Evolutionary conservation across 2,888 invertebrate species (phyloP), one percentile per base, ranked within the genome.

Genomic region (Campoplex capitator): DNA sequence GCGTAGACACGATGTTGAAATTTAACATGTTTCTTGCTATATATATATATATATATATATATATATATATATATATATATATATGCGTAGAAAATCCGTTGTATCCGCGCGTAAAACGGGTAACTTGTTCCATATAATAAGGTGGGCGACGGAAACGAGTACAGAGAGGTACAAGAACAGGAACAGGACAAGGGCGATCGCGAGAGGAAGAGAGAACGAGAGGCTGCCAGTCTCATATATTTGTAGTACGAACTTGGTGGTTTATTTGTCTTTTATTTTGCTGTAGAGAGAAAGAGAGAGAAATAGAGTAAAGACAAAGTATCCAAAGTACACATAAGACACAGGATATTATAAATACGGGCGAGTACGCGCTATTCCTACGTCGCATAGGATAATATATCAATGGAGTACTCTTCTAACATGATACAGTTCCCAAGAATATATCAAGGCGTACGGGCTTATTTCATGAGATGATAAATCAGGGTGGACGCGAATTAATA

Each of bases 41-140:
- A 38, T 56, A 42, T 28, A 13, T 45, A 42, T 28, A 13, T 45
- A 42, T 28, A 13, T 45, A 42, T 28, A 13, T 45, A 42, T 28
- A 13, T 45, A 42, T 28, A 13, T 45, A 42, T 28, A 13, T 45
- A 42, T 28, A 13, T 45, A n/a, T 42, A 2, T 51, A 38, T 56
- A 42, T 28, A 13, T 45, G 23, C 62, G 28, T 45, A 42, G 42
- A 67, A 80, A 54, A 77, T 86, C 18, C 70, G 68, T 76, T 67
- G 71, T 51, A 80, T 62, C 73, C 65, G 80, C 86, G 86, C 86
- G 86, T 86, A 86, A 86, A 86, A 76, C 83, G 76, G 86, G 86
- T 80, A 86, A 86, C 83, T 86, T 81, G 86, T 86, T 84, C 76
- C 73, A 77, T 84, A 77, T 84, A 67, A 76, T 83, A 76, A 77